Evolutionary conservation across 1,140 invertebrate species (phyloP), one percentile per base, ranked within the genome.

Genomic region (Macrobrachium nipponense): DNA sequence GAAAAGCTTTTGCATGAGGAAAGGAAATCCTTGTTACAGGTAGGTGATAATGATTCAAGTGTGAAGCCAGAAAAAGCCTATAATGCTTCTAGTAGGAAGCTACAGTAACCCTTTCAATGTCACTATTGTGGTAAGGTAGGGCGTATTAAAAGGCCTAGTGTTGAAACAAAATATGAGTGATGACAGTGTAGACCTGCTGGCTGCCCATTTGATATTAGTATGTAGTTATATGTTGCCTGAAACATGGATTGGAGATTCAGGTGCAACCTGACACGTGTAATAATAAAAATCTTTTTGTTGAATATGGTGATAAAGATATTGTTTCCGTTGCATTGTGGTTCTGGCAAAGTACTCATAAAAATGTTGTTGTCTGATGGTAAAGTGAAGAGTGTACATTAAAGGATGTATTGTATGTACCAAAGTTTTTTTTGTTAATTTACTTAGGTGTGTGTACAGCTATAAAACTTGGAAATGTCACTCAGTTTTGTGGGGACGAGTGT

Each of bases 241-340:
- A 23, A 75, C 72, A 36, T 75, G 43, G 72, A 75, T 75, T 75
- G 72, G 27, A 75, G 72, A 75, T 36, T 75, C 72, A 36, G 72
- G 72, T 75, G 72, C 72, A 8, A 75, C 72, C 10, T 75, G 72
- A 75, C 72, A 75, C 44, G 72, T 75, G 72, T 75, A 75, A 75
- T 36, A 75, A 75, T 75, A 75, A 75, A 43, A 11, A 36, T 5
- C 10, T 75, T 43, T 36, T 36, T 11, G 43, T n/a, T n/a, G n/a
- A n/a, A n/a, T n/a, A n/a, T n/a, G n/a, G n/a, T n/a, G n/a, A n/a
- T n/a, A n/a, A n/a, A 75, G 18, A 75, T 23, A 75, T 7, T 36
- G 72, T 10, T 10, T 75, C 23, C 44, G 72, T 75, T 5, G 27
- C 72, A 75, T 43, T 75, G 44, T 75, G 72, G 72, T 75, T 75